Conservation (phyloP, 2,113 vertebrate species). For the Fregata magnificens region DNA sequence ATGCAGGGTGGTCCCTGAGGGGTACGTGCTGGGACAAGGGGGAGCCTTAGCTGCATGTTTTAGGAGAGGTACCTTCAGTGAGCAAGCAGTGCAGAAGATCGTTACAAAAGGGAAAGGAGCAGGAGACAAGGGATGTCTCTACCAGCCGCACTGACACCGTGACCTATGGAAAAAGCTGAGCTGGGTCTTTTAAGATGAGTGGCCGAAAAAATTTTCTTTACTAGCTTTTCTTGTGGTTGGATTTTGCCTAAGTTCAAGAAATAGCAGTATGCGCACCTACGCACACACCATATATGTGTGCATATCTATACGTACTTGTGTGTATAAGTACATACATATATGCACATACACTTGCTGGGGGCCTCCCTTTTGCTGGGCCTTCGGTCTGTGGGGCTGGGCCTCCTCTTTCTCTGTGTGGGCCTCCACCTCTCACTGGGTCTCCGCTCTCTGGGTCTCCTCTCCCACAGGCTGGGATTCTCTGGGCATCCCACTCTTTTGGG, state of each 20-base stretch:
- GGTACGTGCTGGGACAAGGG: background rate
- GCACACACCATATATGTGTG: accelerated
- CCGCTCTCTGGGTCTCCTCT: background rate
- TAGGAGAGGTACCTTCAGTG: background rate
- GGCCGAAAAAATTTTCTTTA: background rate
- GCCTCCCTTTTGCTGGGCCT: background rate
- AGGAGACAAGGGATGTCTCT: background rate
- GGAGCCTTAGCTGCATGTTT: accelerated
- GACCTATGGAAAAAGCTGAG: background rate
- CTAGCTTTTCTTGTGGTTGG: background rate
- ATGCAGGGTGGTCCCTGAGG: background rate
- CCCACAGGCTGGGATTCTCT: background rate
- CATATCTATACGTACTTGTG: background rate
- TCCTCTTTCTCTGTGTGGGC: background rate
- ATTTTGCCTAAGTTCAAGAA: background rate
- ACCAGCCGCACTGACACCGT: accelerated
- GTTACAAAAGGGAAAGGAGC: background rate
- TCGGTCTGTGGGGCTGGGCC: background rate
- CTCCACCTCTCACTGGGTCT: background rate
- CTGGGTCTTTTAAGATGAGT: background rate
- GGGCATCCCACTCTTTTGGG: background rate
- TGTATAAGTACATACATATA: background rate
- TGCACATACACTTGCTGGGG: background rate
- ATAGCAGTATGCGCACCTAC: accelerated
- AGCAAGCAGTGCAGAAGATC: accelerated